Percentiles rank a stretch among this genome's conserved stretches.
Evolutionary conservation across 2,113 vertebrate genomes (phyloP).

Genomic region (Esox niger): DNA sequence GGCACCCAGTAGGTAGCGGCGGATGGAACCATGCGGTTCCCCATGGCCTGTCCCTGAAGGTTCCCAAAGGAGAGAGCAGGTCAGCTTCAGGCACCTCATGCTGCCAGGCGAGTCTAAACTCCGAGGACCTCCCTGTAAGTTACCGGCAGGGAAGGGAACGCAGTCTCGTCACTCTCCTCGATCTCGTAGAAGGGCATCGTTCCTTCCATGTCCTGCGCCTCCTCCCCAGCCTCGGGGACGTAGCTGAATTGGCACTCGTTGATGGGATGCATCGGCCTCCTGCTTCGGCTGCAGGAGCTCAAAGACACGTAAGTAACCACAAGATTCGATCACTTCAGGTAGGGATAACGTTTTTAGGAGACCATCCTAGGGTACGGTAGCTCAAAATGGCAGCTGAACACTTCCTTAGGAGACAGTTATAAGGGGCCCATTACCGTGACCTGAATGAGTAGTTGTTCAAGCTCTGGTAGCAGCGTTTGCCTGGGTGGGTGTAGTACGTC

Average conservation of each 20-base stretch:
- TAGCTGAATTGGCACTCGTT: conserved; percentile 78
- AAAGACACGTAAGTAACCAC: neutral
- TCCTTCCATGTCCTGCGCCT: conserved; percentile 72
- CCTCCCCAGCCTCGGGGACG: conserved; percentile 64
- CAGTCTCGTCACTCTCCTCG: conserved; percentile 70
- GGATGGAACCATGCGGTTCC: conserved; percentile 60
- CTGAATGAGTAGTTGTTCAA: conserved; percentile 75
- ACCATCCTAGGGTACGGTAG: too few species aligned
- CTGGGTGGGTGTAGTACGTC: conserved; percentile 68
- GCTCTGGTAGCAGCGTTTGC: conserved; percentile 75
- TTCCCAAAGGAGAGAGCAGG: neutral
- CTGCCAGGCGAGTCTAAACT: neutral
- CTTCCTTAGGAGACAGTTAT: neutral
- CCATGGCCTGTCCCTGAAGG: conserved; percentile 62
- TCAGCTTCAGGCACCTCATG: neutral
- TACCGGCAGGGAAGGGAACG: conserved; percentile 70
- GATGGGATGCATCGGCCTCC: conserved; percentile 72
- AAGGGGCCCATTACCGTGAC: conserved; percentile 30
- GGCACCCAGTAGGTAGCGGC: conserved; percentile 73
- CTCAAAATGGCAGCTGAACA: too few species aligned
- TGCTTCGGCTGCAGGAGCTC: conserved; percentile 68
- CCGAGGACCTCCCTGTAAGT: neutral
- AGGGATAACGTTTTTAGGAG: too few species aligned
- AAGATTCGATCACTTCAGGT: too few species aligned
- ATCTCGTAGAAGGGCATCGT: conserved; percentile 76